Percentiles rank a stretch among this genome's conserved stretches.
Evolutionary conservation across 2,888 invertebrate species (phyloP).

Genomic region (Acronicta psi): DNA sequence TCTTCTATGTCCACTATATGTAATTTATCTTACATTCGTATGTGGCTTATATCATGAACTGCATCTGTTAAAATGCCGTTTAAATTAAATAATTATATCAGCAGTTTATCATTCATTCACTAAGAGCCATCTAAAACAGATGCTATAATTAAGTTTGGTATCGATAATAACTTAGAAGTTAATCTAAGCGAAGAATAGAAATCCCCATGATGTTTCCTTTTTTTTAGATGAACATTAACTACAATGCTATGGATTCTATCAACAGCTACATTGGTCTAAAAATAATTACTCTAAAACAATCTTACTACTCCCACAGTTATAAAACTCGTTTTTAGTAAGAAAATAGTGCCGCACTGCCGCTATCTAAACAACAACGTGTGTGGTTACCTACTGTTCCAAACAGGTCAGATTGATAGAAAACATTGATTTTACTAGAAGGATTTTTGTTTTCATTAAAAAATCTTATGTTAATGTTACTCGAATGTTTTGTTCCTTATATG

Average conservation of each 20-base stretch:
- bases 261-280: slow-evolving; percentile 7
- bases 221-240: not conserved
- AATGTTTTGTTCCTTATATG: slow-evolving; percentile 17
- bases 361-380: slow-evolving; percentile 36
- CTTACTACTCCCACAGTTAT: slow-evolving; percentile 4
- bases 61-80: too few species aligned
- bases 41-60: too few species aligned
- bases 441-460: slow-evolving; percentile 36
- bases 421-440: slow-evolving; percentile 35
- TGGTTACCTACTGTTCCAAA: slow-evolving; percentile 20
- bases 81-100: too few species aligned
- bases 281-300: slow-evolving; percentile 7
- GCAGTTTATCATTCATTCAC: too few species aligned
- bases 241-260: not conserved
- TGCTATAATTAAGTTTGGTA: too few species aligned
- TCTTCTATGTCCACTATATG: too few species aligned
- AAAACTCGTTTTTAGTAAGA: slow-evolving; percentile 20
- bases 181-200: too few species aligned
- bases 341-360: slow-evolving; percentile 5
- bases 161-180: too few species aligned
- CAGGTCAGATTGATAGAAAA: slow-evolving; percentile 31
- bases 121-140: too few species aligned
- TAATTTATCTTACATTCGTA: too few species aligned
- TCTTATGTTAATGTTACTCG: slow-evolving; percentile 14
- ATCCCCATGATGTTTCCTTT: too few species aligned